Evolutionary conservation across 2,113 vertebrate genomes (phyloP).

Genomic region (Rallus limicola): DNA sequence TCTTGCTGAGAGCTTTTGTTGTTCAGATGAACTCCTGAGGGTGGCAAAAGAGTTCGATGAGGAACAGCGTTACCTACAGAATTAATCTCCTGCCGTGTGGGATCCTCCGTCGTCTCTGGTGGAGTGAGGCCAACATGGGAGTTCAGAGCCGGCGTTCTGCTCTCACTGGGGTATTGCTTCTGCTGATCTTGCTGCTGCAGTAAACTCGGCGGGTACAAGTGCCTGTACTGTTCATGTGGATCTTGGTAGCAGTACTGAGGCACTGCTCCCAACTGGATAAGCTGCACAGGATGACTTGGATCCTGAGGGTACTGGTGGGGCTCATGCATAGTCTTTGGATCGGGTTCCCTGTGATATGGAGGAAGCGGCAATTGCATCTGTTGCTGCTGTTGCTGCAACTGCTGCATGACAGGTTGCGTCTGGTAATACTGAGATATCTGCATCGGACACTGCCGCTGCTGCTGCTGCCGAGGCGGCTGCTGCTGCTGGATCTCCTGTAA

Average conservation of each 20-base stretch:
- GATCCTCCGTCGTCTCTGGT: conserved; percentile 63
- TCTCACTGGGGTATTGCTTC: conserved; percentile 73
- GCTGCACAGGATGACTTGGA: conserved; percentile 77
- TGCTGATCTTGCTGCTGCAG: conserved; percentile 71
- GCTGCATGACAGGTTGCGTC: conserved; percentile 75
- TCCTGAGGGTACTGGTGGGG: conserved; percentile 77
- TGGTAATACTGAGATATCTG: conserved; percentile 83
- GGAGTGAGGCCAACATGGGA: conserved; percentile 71
- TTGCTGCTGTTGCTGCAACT: conserved; percentile 74
- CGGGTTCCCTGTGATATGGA: conserved; percentile 75
- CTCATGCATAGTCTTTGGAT: conserved; percentile 70
- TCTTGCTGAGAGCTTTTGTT: conserved; percentile 73
- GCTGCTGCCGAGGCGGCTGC: conserved; percentile 61
- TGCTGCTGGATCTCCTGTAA: conserved; percentile 74
- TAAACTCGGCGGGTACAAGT: conserved; percentile 75
- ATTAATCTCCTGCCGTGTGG: conserved; percentile 47
- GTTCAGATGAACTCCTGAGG: conserved; percentile 68
- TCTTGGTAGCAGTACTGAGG: conserved; percentile 84
- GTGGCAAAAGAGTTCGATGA: conserved; percentile 71
- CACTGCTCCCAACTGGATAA: conserved; percentile 79
- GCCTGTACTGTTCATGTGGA: conserved; percentile 75
- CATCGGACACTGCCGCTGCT: conserved; percentile 72
- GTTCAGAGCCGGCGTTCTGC: conserved; percentile 59
- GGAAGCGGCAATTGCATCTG: conserved; percentile 76
- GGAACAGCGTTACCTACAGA: conserved; percentile 54